These are phyloP conservation scores for Linnaemya tessellans DNA, from an alignment of 2,888 invertebrate species.

Conservation along the genomic window DNA sequence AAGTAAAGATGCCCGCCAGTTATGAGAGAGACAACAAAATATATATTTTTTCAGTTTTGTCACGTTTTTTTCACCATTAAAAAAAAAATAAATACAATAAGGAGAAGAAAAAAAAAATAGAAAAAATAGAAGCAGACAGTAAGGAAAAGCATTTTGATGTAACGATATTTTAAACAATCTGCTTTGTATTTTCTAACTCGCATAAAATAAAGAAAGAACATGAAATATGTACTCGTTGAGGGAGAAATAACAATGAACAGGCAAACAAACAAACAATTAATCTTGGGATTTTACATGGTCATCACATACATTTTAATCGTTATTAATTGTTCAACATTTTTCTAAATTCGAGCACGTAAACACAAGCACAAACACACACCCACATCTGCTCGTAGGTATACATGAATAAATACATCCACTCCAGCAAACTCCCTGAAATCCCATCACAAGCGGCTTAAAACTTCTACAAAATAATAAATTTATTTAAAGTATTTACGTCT, in stretches of 20 bases:
- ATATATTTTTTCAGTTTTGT: conserved; percentile 63
- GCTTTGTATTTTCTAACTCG: conserved; percentile 23
- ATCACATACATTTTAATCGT: conserved; percentile 63
- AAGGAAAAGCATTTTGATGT: conserved; percentile 52
- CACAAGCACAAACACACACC: not conserved
- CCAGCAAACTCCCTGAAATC: not conserved
- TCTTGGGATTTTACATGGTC: conserved; percentile 56
- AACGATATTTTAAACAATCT: conserved; percentile 54
- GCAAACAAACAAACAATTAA: conserved; percentile 67
- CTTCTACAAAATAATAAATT: conserved; percentile 7
- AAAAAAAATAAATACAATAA: not conserved
- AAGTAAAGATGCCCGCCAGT: conserved; percentile 33
- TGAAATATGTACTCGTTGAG: conserved; percentile 10
- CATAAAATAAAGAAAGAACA: not conserved
- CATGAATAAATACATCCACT: not conserved
- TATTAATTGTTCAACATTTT: conserved; percentile 63
- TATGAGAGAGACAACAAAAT: conserved; percentile 12
- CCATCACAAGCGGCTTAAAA: not conserved
- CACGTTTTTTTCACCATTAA: conserved; percentile 60
- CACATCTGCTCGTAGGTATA: not conserved
- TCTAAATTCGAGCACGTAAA: not conserved
- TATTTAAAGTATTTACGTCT: conserved; percentile 16
- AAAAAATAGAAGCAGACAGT: conserved; percentile 1
- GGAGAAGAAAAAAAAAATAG: not conserved
- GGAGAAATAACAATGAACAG: conserved; percentile 12